Percentiles rank a stretch among this genome's conserved stretches.
These are phyloP conservation scores for Scolanthus callimorphus DNA, from an alignment of 92 coral and sea anemone genomes.

Conservation along the genomic window DNA sequence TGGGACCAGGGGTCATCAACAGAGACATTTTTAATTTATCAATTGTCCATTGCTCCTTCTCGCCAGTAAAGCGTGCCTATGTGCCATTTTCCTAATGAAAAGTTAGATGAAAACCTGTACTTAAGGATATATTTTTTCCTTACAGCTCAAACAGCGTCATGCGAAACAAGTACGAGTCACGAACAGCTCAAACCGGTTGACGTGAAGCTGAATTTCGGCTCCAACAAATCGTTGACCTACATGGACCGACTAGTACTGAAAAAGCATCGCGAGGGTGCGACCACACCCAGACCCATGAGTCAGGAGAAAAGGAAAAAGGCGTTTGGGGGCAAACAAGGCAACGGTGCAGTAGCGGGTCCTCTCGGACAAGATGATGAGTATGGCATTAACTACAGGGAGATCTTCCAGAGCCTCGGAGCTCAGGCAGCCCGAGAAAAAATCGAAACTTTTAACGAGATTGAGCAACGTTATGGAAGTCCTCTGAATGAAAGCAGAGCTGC, in stretches of 20 bases:
- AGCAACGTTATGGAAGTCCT: constrained; percentile 4
- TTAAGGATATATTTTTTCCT: too few species aligned
- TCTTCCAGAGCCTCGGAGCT: constrained; percentile 67
- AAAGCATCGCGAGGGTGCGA: constrained; percentile 39
- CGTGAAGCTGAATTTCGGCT: constrained; percentile 67
- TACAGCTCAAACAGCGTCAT: constrained; percentile 44
- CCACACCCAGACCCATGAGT: constrained; percentile 8
- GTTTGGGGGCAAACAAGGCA: too few species aligned
- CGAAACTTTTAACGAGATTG: constrained; percentile 1
- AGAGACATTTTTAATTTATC: too few species aligned
- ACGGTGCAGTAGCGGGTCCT: not conserved
- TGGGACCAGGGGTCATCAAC: too few species aligned
- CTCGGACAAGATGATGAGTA: constrained; percentile 33
- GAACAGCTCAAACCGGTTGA: constrained; percentile 47
- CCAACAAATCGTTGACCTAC: constrained; percentile 68
- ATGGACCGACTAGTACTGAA: constrained; percentile 84
- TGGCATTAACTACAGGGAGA: constrained; percentile 81
- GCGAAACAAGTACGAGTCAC: constrained; percentile 75
- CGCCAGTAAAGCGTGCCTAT: too few species aligned
- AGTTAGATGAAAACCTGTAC: too few species aligned
- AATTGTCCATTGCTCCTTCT: too few species aligned
- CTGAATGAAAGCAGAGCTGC: constrained; percentile 15
- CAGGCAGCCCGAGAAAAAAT: constrained; percentile 21
- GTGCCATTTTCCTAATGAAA: too few species aligned
- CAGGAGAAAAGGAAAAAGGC: constrained; percentile 6